A percentile compares a stretch with the other conserved stretches of the same genome.
These are phyloP conservation scores for Podarcis muralis DNA, from an alignment of 2,113 vertebrate species.

Conservation along the genomic window DNA sequence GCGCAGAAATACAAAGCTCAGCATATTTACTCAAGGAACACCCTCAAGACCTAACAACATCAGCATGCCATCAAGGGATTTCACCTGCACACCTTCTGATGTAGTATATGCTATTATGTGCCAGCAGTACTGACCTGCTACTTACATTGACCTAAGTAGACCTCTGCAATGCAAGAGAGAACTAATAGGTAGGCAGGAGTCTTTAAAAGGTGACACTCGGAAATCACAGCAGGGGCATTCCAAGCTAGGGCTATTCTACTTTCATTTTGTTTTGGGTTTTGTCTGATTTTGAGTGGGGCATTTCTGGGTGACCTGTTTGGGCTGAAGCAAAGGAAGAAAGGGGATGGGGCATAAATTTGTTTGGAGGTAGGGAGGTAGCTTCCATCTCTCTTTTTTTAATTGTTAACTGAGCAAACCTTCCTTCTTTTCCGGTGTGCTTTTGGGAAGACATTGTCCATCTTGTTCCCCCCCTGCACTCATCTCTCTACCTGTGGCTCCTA, in stretches of 20 bases:
- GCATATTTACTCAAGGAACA: neutral
- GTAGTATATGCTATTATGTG: neutral
- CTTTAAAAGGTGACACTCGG: too few species aligned
- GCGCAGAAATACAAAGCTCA: neutral
- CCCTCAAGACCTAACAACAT: neutral
- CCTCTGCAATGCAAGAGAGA: neutral
- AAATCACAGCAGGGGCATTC: too few species aligned
- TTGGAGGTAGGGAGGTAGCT: too few species aligned
- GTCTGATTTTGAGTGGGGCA: neutral
- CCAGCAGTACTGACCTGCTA: neutral
- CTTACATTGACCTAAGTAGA: neutral
- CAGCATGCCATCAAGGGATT: neutral
- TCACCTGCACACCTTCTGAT: neutral
- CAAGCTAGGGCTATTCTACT: too few species aligned
- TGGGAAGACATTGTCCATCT: too few species aligned
- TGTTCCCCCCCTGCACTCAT: too few species aligned
- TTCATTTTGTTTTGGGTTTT: neutral
- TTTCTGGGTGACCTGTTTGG: neutral
- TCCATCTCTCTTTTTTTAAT: too few species aligned
- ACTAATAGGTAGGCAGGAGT: too few species aligned
- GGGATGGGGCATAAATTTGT: neutral
- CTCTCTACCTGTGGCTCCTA: too few species aligned
- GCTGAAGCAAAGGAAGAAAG: neutral
- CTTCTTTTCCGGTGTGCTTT: too few species aligned
- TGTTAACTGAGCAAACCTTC: too few species aligned